Percentiles rank a stretch among this genome's conserved stretches.
These are phyloP conservation scores for Lordiphosa clarofinis DNA, from an alignment of 1,140 invertebrate genomes.

Conservation along the genomic window DNA sequence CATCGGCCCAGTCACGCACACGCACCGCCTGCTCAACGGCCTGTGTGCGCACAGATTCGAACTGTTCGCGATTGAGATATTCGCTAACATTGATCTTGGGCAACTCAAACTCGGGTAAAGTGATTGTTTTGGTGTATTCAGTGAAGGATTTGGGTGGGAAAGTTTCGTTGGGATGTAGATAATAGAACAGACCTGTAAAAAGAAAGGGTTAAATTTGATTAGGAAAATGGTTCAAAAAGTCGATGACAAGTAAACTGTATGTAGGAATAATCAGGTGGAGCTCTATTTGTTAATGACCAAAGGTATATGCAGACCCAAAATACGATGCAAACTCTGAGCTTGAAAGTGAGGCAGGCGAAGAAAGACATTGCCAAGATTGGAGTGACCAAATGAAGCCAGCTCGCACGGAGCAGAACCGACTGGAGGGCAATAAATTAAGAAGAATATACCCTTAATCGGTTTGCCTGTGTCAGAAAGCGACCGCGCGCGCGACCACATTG, in stretches of 20 bases:
- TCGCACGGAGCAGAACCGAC: no score
- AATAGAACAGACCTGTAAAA: conserved; percentile 78
- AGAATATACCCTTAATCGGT: no score
- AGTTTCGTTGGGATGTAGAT: conserved; percentile 75
- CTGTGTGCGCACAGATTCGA: conserved; percentile 50
- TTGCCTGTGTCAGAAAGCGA: no score
- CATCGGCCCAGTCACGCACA: conserved; percentile 70
- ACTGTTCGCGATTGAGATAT: conserved; percentile 62
- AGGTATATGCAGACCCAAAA: no score
- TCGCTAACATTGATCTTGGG: conserved; percentile 58
- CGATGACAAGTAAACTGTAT: conserved; percentile 38
- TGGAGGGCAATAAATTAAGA: no score
- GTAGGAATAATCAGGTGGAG: conserved; percentile 1
- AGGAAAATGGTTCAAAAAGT: conserved; percentile 24
- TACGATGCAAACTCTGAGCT: no score
- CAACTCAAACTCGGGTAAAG: conserved; percentile 57
- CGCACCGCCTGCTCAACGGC: conserved; percentile 60
- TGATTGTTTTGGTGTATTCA: conserved; percentile 45
- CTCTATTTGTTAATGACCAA: no score
- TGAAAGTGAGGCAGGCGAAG: no score
- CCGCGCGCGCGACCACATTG: no score
- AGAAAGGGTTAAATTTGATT: conserved; percentile 8
- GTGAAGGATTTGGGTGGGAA: conserved; percentile 70
- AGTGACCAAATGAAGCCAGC: no score
- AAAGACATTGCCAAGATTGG: no score